Evolutionary conservation across 2,797 vertebrate species (phyloP), one percentile per base, ranked within the genome.

Genomic region (Alectoris magna): DNA sequence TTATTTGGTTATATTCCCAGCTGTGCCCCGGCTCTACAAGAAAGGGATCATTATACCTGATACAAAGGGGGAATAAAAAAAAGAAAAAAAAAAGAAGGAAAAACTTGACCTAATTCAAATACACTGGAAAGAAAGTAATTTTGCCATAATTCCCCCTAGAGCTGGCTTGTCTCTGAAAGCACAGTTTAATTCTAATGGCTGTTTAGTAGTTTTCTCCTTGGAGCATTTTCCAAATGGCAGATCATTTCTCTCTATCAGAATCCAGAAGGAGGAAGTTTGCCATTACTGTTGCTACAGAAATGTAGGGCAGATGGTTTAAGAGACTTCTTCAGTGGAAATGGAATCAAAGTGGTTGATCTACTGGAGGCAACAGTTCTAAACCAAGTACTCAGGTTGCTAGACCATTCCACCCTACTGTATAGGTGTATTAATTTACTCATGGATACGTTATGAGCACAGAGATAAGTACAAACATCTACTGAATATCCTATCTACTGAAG

Each of bases 161-260:
- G 70, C 56, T 64, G 55, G 48, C 51, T 80, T 84, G 59, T 88
- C 73, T 91, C 55, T 27, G 83, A 71, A 89, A 90, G 55, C 70
- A 43, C n/a, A 31, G n/a, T 84, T 74, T 78, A 90, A 43, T 43
- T 29, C 62, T 43, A 64, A 78, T 90, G 77, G 39, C 44, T 74
- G 9, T 86, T 63, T 49, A 80, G 85, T 6, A 26, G 48, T 88
- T 86, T 93, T 70, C 38, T 77, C 26, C 70, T 91, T 78, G 67
- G 66, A 93, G 70, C 39, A 63, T 81, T 95, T 90, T 90, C 66
- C 88, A 71, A 74, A 19, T 58, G 75, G 53, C 85, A 88, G 63
- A 70, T 88, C 63, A 58, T 48, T 84, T 39, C 41, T 90, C 70
- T 91, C 77, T 68, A 86, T 90, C 83, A 73, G 70, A 8, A 41